Evolutionary conservation across 1,140 invertebrate genomes (phyloP), one percentile per base, ranked within the genome.

Genomic region (Formica selysi): DNA sequence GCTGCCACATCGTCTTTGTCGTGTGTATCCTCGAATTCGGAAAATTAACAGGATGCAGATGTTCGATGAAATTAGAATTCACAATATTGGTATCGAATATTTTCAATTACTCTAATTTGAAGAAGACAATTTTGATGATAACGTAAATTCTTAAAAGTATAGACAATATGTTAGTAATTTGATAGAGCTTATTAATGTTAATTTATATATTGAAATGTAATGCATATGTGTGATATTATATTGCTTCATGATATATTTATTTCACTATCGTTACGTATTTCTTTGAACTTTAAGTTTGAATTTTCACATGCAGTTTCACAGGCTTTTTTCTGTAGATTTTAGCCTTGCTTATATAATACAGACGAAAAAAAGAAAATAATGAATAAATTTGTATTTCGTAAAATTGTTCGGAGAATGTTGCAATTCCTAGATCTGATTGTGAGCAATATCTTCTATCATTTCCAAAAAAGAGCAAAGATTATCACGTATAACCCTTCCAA

Each of bases 181-280:
- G 22, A 54, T 1, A 32, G 32, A 32, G 16, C 3, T 74, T 57
- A 59, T 1, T 38, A 76, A n/a, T 1, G 7, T 59, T 41, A 13
- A 76, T 61, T 38, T 41, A 71, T n/a, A 76, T 26, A 76, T 41
- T 74, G 38, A 16, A 16, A 32, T 64, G 29, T 36, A 38, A 73
- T 19, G 11, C 68, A 29, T 67, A 48, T 51, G 36, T 44, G 48
- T 51, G 19, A 71, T 71, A 70, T 26, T 7, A 19, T 6, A 29
- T 16, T 11, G 26, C 32, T 29, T 48, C 22, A 48, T 26, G 16
- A 51, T 51, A 16, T 48, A 51, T 73, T 54, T n/a, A 73, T 54
- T 73, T 54, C 29, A 51, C n/a, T 51, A 44, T 68, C 2, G 48
- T 51, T 48, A 29, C 51, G 5, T 64, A 19, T 64, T 64, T 2